phyloP scores from a whole-genome alignment of 2,888 invertebrate species.

The Capitulum mitella region DNA sequence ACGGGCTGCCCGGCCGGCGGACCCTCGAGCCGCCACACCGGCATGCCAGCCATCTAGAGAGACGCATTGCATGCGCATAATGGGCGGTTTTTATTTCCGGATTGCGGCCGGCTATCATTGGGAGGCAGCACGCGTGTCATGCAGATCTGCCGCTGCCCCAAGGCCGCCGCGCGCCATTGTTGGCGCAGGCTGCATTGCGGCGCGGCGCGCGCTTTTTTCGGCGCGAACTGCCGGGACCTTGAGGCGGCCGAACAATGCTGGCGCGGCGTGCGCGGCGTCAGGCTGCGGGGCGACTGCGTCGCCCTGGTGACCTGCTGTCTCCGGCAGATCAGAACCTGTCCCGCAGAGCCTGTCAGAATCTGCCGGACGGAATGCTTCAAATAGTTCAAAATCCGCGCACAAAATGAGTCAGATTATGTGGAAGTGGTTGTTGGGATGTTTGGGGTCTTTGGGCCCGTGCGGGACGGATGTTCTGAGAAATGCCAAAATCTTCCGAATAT shows the following conservation, averaged over 20 bases:
- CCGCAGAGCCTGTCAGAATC: not conserved
- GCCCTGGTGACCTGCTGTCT: no score
- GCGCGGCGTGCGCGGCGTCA: not conserved
- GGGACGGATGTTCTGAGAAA: no score
- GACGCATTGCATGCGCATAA: not conserved
- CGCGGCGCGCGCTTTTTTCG: not conserved
- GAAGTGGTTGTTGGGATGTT: no score
- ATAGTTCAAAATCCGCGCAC: no score
- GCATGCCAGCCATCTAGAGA: not conserved
- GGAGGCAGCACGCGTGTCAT: not conserved
- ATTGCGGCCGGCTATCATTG: not conserved
- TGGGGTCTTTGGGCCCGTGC: no score
- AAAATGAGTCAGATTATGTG: no score
- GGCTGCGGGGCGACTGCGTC: not conserved
- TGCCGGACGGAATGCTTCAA: no score
- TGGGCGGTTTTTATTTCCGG: not conserved
- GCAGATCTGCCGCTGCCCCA: not conserved
- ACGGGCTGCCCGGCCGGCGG: no score
- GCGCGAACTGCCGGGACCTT: not conserved
- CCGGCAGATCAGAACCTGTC: not conserved
- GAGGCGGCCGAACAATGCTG: not conserved
- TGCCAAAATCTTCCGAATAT: no score
- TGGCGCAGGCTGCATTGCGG: not conserved
- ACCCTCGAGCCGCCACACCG: no score
- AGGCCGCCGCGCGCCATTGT: not conserved